phyloP scores from a whole-genome alignment of 2,797 vertebrate genomes.

The Gymnothorax reevesii region DNA sequence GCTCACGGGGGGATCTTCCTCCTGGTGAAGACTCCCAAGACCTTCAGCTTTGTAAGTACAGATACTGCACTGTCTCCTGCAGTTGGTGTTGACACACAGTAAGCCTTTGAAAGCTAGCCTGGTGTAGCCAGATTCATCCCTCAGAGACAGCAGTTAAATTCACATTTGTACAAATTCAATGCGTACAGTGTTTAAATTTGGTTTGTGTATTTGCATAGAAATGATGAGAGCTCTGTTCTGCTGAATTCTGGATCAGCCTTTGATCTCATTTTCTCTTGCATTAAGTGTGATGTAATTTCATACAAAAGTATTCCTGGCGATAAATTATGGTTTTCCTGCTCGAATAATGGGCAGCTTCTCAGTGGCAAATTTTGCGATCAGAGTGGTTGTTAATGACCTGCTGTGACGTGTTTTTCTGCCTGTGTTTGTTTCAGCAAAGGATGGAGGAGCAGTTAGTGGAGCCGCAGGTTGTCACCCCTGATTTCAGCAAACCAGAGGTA shows the following conservation, averaged over 20 bases:
- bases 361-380: background rate
- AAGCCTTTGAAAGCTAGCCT: background rate
- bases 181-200: too few species aligned
- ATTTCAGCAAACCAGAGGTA: constrained; percentile 97
- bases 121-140: too few species aligned
- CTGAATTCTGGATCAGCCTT: too few species aligned
- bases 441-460: constrained; percentile 85
- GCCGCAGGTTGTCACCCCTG: constrained; percentile 82
- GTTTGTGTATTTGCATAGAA: too few species aligned
- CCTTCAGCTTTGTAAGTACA: constrained; percentile 87
- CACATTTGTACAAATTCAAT: too few species aligned
- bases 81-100: too few species aligned
- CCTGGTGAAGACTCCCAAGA: constrained; percentile 85
- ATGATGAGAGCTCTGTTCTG: too few species aligned
- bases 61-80: background rate
- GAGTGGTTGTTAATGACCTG: background rate
- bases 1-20: constrained; percentile 91
- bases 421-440: constrained; percentile 75
- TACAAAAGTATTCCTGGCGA: background rate
- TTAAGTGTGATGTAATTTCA: background rate
- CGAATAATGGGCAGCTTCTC: background rate
- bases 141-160: too few species aligned
- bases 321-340: background rate
- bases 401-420: constrained; percentile 6
- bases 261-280: too few species aligned